Conservation (phyloP, 2,888 invertebrate species). For the Drosophila birchii region DNA sequence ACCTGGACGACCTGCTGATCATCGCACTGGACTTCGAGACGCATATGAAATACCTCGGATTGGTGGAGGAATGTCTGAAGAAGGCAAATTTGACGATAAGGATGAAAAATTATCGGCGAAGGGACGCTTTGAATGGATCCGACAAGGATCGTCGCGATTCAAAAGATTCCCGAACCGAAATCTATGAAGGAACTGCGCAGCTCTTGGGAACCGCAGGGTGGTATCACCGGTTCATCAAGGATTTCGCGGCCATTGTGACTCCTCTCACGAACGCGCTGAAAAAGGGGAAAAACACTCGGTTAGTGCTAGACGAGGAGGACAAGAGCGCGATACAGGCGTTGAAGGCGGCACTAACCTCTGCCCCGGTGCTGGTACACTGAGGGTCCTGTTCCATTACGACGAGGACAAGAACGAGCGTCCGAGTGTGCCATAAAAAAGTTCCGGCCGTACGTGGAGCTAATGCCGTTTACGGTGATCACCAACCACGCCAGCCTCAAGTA, state of each 20-base stretch:
- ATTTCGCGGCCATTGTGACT: background rate
- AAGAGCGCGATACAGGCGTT: no score
- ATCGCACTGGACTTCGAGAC: background rate
- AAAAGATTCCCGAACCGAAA: background rate
- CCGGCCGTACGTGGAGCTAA: no score
- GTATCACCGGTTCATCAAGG: background rate
- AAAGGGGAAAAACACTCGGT: no score
- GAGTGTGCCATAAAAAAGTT: no score
- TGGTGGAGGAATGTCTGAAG: background rate
- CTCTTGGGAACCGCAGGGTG: background rate
- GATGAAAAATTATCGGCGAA: background rate
- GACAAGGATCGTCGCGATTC: no score
- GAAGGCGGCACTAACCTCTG: background rate
- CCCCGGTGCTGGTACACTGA: background rate
- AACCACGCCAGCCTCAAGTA: no score
- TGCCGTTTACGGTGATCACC: no score
- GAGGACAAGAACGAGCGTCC: no score
- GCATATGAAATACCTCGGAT: background rate
- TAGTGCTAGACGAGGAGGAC: no score
- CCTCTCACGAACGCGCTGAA: no score
- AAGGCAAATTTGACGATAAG: background rate
- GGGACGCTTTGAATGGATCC: background rate
- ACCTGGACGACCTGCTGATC: no score
- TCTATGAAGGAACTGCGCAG: background rate
- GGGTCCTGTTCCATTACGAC: no score